Evolutionary conservation across 2,888 invertebrate species (phyloP), one percentile per base, ranked within the genome.

Genomic region (Oligia strigilis): DNA sequence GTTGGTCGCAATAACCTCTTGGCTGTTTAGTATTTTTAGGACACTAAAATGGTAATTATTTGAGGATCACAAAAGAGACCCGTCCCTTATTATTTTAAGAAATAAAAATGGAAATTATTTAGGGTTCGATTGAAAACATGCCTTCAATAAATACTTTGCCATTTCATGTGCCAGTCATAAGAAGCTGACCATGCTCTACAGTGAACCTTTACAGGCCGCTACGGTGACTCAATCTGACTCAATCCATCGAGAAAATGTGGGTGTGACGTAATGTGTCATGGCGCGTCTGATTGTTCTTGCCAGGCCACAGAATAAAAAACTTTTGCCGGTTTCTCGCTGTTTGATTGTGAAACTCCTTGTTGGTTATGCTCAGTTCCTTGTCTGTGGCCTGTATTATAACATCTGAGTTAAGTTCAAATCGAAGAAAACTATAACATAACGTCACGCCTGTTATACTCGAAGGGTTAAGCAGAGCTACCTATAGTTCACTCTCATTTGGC

Each of bases 281-380:
- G 23, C 70, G 66, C 60, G 71, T 77, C 76, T 60, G 74, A 69
- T 79, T 76, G 78, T 82, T 74, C 62, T 73, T 70, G 58, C 60
- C 65, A 66, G 40, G 73, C 65, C 70, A 29, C 43, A 65, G 69
- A 73, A 29, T 70, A 73, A 74, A 78, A 62, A 72, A 65, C 17
- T 60, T 55, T 46, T 46, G 36, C 23, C 52, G 46, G 60, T 60
- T 70, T 70, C 69, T 70, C 58, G 40, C 13, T 62, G 69, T 43
- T 17, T 4, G 67, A 73, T 82, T 82, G 69, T 78, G 82, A 82
- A 82, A 82, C 69, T 62, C 17, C 29, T 69, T 58, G 46, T 62
- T 81, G 72, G 23, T 82, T 82, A 58, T 60, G 29, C 19, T 77
- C 19, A 77, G 58, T 81, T 81, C 81, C 81, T 81, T 76, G 65